Base-by-base conservation (phyloP, 35 echinoderm and acorn worm species). In the Stichopus chloronotus region DNA sequence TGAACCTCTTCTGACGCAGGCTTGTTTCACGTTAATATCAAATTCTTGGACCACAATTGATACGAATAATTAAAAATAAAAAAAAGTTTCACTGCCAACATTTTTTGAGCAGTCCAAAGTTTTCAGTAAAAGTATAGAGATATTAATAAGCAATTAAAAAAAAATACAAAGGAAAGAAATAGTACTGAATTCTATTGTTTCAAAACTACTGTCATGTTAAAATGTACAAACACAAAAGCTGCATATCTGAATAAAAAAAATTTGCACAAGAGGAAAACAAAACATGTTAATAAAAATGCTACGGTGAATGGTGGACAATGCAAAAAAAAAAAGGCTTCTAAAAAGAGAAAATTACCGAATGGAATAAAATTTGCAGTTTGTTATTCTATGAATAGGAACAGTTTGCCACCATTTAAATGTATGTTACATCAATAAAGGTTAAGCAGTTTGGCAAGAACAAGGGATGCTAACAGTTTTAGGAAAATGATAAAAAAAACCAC, bases 111-210 rank as follows among this genome's bases (percentile, higher is more conserved):
- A 74, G 22, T 20, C 17, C 69, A 74, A 74, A 74, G 2, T 19
- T 74, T 74, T 4, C 22, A 19, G 69, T n/a, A 20, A 74, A 65
- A 20, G 13, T 74, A 7, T 74, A 74, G 6, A 74, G 19, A 74
- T 74, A 74, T n/a, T 74, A 74, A 74, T 20, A 74, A 20, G 69
- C 69, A 74, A 74, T 74, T 2, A 74, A 74, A 43, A 43, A 43
- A 43, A 43, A 43, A 43, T 43, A 43, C 30, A 43, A 43, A 43
- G 30, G 30, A 43, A 74, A 74, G 69, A 74, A 74, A 74, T 74
- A 74, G 69, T 74, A 74, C 69, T 74, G 69, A 74, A 74, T 74
- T 74, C 69, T 74, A 74, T 74, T 74, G 69, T 74, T 74, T 74
- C 69, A 74, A 74, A 74, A 74, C 69, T 74, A 74, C 69, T 74